phyloP scores from a whole-genome alignment of 2,797 vertebrate genomes.

The Helarctos malayanus region DNA sequence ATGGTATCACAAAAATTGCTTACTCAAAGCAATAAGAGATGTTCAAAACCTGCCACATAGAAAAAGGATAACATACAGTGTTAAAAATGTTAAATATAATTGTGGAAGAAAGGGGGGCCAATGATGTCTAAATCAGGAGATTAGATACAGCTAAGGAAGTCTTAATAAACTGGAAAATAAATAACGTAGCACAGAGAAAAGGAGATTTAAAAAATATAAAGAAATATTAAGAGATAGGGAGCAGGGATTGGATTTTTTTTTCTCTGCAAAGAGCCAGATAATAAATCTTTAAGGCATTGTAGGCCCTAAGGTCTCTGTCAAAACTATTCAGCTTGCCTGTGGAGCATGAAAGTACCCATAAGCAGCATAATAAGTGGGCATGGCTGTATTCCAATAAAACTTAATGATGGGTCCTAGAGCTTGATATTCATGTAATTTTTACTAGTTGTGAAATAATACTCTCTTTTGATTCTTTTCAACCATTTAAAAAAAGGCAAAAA shows the following conservation, averaged over 20 bases:
- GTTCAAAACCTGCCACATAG: neutral
- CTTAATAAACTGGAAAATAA: neutral
- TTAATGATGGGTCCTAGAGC: conserved; percentile 1
- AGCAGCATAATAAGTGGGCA: neutral
- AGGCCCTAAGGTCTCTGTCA: neutral
- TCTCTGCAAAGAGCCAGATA: neutral
- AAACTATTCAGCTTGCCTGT: neutral
- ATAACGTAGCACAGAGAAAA: neutral
- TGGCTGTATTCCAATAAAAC: neutral
- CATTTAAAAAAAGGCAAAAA: neutral
- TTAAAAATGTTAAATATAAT: neutral
- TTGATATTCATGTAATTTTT: neutral
- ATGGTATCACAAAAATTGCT: neutral
- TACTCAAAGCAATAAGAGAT: neutral
- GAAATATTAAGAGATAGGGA: neutral
- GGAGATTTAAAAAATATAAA: neutral
- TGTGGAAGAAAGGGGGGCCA: neutral
- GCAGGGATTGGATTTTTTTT: neutral
- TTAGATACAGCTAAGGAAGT: neutral
- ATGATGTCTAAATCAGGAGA: neutral
- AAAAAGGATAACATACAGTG: neutral
- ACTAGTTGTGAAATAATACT: conserved; percentile 15
- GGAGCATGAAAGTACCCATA: neutral
- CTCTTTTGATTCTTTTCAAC: neutral
- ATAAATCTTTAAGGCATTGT: neutral